phyloP scores from a whole-genome alignment of 2,113 vertebrate species.

The Peromyscus maniculatus region DNA sequence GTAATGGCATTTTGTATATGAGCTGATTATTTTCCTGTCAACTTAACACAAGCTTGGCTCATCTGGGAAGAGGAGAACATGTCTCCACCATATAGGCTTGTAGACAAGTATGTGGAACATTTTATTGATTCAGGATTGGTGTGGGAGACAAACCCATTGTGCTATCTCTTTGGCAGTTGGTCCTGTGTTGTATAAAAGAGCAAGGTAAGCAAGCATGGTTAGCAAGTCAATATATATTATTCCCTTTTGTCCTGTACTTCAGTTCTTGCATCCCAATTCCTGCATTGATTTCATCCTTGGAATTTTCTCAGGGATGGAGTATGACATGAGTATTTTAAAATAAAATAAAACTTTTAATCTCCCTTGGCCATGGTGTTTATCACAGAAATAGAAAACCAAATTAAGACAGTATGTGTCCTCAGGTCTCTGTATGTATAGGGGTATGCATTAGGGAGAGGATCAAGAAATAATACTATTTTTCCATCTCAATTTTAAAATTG shows the following conservation, averaged over 20 bases:
- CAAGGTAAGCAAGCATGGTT: not conserved
- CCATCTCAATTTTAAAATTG: slow-evolving; percentile 9
- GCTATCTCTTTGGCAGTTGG: not conserved
- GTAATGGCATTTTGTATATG: not conserved
- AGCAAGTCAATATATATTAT: not conserved
- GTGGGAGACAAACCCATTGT: not conserved
- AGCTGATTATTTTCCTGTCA: not conserved
- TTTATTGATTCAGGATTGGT: not conserved
- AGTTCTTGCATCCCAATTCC: not conserved
- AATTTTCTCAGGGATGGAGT: not conserved
- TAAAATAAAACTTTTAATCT: not conserved
- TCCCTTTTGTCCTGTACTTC: accelerated
- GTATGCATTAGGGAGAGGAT: not conserved
- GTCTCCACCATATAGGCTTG: too few relatives aligned
- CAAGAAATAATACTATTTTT: not conserved
- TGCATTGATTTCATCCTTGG: not conserved
- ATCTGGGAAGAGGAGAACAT: not conserved
- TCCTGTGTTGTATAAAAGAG: not conserved
- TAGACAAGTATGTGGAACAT: not conserved
- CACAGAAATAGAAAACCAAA: not conserved
- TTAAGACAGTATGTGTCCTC: not conserved
- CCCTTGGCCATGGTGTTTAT: not conserved
- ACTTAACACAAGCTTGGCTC: not conserved
- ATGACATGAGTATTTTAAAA: not conserved
- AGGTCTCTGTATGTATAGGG: not conserved